Percentiles rank a stretch among this genome's conserved stretches.
Conservation (phyloP, 2,113 vertebrate species). For the Scalopus aquaticus region DNA sequence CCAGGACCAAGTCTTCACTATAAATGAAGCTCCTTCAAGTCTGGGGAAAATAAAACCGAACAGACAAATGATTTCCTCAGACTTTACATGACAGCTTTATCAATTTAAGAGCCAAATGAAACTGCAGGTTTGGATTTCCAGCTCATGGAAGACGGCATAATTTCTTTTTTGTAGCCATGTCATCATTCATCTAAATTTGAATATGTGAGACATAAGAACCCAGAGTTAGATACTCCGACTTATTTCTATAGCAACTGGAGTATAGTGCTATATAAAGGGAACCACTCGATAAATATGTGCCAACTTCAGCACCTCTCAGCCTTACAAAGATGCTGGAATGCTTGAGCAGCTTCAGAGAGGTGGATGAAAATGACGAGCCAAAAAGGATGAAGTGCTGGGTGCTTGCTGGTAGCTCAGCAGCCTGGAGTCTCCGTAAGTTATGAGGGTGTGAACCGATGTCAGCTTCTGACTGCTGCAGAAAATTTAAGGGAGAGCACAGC, state of each 20-base stretch:
- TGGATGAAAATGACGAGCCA: neutral
- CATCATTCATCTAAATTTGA: slow-evolving; percentile 67
- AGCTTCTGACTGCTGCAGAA: neutral
- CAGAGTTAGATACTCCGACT: slow-evolving; percentile 44
- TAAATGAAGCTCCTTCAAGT: neutral
- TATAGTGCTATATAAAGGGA: neutral
- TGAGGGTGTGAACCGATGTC: neutral
- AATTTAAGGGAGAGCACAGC: neutral
- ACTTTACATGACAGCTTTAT: slow-evolving; percentile 3
- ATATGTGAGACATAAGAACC: slow-evolving; percentile 53
- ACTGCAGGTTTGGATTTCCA: neutral
- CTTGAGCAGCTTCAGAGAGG: neutral
- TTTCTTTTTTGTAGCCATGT: slow-evolving; percentile 2
- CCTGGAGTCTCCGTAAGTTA: neutral
- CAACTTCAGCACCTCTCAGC: slow-evolving; percentile 14
- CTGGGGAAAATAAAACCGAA: neutral
- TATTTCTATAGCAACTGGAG: slow-evolving; percentile 76
- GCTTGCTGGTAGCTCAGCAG: neutral
- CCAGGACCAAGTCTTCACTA: neutral
- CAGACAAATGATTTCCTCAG: neutral
- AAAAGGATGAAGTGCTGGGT: neutral
- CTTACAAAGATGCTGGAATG: neutral
- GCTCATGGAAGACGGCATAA: neutral
- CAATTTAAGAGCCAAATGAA: neutral
- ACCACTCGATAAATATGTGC: neutral